phyloP scores from a whole-genome alignment of 2,888 invertebrate species.

The Pandemis corylana region DNA sequence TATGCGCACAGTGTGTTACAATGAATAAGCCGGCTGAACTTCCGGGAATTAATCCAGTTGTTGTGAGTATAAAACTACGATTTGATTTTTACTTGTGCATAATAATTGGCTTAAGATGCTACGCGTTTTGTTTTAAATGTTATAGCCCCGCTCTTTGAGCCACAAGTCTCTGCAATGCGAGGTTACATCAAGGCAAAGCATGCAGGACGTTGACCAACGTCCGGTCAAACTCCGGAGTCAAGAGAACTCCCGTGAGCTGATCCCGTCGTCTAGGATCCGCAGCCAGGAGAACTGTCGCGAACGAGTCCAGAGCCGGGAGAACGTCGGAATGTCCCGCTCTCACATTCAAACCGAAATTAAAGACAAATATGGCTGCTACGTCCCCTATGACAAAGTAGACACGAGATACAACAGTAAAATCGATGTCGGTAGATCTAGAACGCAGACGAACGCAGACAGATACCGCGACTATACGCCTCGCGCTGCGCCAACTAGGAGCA shows the following conservation, averaged over 20 bases:
- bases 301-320: conserved; percentile 55
- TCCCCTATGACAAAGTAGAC: conserved; percentile 55
- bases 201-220: conserved; percentile 56
- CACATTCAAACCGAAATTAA: conserved; percentile 44
- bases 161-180: conserved; percentile 79
- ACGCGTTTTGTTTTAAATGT: conserved; percentile 33
- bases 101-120: not conserved
- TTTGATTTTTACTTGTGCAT: not conserved
- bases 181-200: conserved; percentile 54
- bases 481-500: conserved; percentile 57
- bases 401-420: conserved; percentile 62
- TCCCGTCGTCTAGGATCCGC: conserved; percentile 58
- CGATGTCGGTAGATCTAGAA: conserved; percentile 56
- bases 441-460: conserved; percentile 52
- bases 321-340: conserved; percentile 44
- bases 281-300: conserved; percentile 63
- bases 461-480: conserved; percentile 58
- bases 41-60: conserved; percentile 51
- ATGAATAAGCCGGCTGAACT: conserved; percentile 55
- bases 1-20: conserved; percentile 63
- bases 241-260: conserved; percentile 57
- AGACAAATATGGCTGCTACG: conserved; percentile 55
- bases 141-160: conserved; percentile 69
- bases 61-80: conserved; percentile 55
- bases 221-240: conserved; percentile 56